Conservation (phyloP, 2,888 invertebrate species). For the Cyclophora albipunctata region DNA sequence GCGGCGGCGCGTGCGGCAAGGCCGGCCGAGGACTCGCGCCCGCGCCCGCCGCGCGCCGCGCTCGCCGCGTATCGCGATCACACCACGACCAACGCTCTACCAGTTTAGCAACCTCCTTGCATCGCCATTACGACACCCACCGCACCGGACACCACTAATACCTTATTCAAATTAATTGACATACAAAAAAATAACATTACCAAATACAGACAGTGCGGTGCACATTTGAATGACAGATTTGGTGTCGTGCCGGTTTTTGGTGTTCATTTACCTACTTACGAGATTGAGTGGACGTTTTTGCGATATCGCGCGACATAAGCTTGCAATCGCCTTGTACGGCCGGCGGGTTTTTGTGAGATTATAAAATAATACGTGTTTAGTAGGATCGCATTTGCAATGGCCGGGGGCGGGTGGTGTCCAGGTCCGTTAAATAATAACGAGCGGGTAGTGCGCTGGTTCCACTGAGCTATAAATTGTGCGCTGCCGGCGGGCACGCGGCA, state of each 20-base stretch:
- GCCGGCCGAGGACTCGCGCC: conserved; percentile 53
- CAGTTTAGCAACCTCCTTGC: conserved; percentile 38
- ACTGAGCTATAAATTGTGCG: conserved; percentile 67
- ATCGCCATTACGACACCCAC: conserved; percentile 40
- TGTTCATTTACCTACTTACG: conserved; percentile 31
- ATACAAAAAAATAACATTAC: conserved; percentile 37
- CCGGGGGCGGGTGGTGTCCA: conserved; percentile 49
- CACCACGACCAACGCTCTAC: conserved; percentile 34
- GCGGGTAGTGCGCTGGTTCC: conserved; percentile 42
- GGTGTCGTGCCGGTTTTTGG: conserved; percentile 41
- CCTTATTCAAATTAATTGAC: conserved; percentile 50
- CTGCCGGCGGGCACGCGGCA: conserved; percentile 69
- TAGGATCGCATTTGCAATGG: conserved; percentile 49
- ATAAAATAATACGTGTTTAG: conserved; percentile 50
- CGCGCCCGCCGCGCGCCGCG: conserved; percentile 30
- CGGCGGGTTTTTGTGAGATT: conserved; percentile 23
- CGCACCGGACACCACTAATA: conserved; percentile 54
- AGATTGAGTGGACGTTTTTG: conserved; percentile 10
- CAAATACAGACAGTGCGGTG: conserved; percentile 36
- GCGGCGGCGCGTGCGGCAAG: conserved; percentile 71
- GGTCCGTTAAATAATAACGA: conserved; percentile 62
- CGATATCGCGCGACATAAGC: conserved; percentile 9
- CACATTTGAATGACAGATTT: conserved; percentile 51
- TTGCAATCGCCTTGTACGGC: conserved; percentile 2
- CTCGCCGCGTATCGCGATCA: conserved; percentile 36